These are phyloP conservation scores for Caenorhabditis panamensis DNA, from an alignment of 2,888 invertebrate species.

Conservation along the genomic window DNA sequence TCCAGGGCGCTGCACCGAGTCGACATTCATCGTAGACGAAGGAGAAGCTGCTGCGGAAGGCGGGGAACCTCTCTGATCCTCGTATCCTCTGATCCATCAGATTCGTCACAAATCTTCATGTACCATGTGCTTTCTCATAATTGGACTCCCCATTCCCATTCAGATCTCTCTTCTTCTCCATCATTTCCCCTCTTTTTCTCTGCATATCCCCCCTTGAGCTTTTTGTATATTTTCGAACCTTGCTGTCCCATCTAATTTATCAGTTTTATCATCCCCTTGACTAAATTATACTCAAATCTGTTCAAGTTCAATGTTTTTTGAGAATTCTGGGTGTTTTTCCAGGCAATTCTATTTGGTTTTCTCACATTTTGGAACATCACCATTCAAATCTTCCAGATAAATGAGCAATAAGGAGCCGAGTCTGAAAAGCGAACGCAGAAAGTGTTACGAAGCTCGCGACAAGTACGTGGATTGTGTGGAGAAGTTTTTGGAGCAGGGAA, in stretches of 20 bases:
- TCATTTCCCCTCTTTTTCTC: constrained; percentile 11
- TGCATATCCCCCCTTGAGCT: constrained; percentile 19
- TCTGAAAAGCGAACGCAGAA: constrained; percentile 62
- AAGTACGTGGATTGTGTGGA: constrained; percentile 60
- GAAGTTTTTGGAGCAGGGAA: constrained; percentile 53
- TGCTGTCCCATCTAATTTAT: not conserved
- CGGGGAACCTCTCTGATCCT: constrained; percentile 69
- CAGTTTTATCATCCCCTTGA: too few species aligned
- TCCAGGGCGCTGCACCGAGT: constrained; percentile 63
- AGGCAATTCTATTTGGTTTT: not conserved
- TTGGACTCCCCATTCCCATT: not conserved
- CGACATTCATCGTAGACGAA: constrained; percentile 71
- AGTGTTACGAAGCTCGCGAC: constrained; percentile 67
- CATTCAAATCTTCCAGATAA: constrained; percentile 16
- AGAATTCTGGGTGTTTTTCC: too few species aligned
- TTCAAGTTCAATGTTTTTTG: too few species aligned
- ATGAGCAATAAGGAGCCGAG: constrained; percentile 47
- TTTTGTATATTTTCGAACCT: constrained; percentile 27
- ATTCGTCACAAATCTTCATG: constrained; percentile 9
- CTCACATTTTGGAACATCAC: not conserved
- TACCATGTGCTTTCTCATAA: constrained; percentile 8
- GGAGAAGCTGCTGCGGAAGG: constrained; percentile 68
- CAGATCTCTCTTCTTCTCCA: constrained; percentile 4
- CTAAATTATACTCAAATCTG: not conserved
- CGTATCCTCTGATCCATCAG: too few species aligned